Base-by-base conservation (phyloP, 2,888 invertebrate species). In the Patella ulyssiponensis region DNA sequence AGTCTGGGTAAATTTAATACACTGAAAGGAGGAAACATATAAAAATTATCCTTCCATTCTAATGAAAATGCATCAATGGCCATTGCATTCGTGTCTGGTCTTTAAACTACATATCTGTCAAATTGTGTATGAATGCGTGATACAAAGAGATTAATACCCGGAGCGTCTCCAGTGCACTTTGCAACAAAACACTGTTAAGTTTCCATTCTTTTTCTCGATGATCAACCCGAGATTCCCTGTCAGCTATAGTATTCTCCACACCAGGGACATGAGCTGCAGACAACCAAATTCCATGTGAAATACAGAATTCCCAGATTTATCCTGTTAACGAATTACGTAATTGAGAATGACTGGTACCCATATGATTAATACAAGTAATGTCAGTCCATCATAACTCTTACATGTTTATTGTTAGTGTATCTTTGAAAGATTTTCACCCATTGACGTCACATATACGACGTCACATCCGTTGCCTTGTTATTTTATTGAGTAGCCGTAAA, bases 101-200 rank as follows among this genome's bases (percentile, higher is more conserved):
- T 77, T 12, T 71, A 76, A 27, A 73, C 75, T 7, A 76, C 71
- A 73, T 76, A 78, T 52, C 12, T 73, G 64, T 71, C 53, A 15
- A 64, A 69, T 58, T 81, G 79, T 20, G 17, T 53, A n/a, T n/a
- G n/a, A n/a, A 75, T 58, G 1, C 2, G 3, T 27, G 79, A 78
- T 20, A 79, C 81, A 76, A 81, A 81, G 23, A 81, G 20, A 71
- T 81, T 79, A 64, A 79, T 76, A 9, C 23, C 17, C n/a, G 15
- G 14, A 72, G 64, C 23, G 27, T 70, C 20, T 15, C 27, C 17
- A 76, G 23, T 12, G 76, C 74, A n/a, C 69, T 15, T 27, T 44
- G 54, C n/a, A 79, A 23, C 14, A 76, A 23, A 9, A n/a, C 33
- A 33, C 53, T 23, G 56, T 79, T 73, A 9, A 79, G 51, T 64